Base-by-base conservation (phyloP, 1,140 invertebrate species). In the Drosophila bocki region DNA sequence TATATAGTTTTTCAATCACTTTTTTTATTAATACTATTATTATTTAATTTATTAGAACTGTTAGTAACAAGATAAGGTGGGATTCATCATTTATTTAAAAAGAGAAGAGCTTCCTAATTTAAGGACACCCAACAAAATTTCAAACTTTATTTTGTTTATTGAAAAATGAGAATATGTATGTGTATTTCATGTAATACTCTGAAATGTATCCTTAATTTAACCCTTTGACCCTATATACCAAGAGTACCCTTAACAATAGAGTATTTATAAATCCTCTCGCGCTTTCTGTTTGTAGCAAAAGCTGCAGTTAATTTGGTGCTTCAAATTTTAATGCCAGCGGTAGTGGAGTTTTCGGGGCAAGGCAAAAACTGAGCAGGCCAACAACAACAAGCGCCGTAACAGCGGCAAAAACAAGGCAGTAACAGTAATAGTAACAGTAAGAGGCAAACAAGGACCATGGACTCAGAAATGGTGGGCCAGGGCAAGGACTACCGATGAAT, bases 301-400 rank as follows among this genome's bases (percentile, higher is more conserved):
- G 84, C 84, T 88, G 85, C 84, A 90, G 84, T 88, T 88, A 88
- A 84, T 88, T 88, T 88, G 84, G 84, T 90, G 78, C 84, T 88
- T 88, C 84, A 88, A 84, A 90, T 88, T 88, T 88, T 88, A 88
- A 88, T 90, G 84, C 69, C 68, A 32, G 32, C 9, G 48, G 6
- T 7, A 42, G 22, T 41, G 22, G 37, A 63, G 65, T 65, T 59
- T 64, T 64, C n/a, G 65, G 62, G 39, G 47, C 47, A 33, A 39
- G 29, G 47, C 47, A 29, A 62, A 17, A 61, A 61, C 45, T 76
- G 76, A 67, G 53, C 58, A 78, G 51, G 29, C 48, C 45, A 65
- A 29, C 26, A 29, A 29, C 26, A 29, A 29, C 26, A 29, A 29
- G 26, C 26, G 26, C 26, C 5, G 26, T 29, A 7, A 29, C 26